phyloP scores from a whole-genome alignment of 2,113 vertebrate genomes.

The Pluvialis apricaria region DNA sequence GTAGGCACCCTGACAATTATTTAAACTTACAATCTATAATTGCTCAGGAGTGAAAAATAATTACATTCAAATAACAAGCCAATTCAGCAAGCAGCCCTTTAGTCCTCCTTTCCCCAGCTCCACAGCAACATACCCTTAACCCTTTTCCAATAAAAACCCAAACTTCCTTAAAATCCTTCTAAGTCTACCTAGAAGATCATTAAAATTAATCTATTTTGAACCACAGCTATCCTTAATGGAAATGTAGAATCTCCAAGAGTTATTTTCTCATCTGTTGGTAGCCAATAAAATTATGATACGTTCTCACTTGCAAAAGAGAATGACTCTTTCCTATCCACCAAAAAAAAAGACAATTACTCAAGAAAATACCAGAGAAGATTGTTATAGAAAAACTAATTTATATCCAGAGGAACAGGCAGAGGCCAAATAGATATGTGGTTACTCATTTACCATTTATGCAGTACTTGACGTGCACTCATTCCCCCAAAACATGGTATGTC shows the following conservation, averaged over 20 bases:
- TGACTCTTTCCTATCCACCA: background rate
- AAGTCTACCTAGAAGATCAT: constrained; percentile 16
- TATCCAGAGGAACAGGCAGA: background rate
- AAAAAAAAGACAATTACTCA: background rate
- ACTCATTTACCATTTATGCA: background rate
- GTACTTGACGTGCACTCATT: background rate
- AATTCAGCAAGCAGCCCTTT: constrained; percentile 13
- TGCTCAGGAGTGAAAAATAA: constrained; percentile 38
- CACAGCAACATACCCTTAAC: background rate
- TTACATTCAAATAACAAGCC: constrained; percentile 12
- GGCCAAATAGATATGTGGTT: background rate
- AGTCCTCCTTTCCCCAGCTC: background rate
- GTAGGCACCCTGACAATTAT: constrained; percentile 33
- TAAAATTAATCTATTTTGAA: constrained; percentile 21
- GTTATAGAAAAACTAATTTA: constrained; percentile 8
- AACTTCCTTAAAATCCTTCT: background rate
- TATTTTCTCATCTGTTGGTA: background rate
- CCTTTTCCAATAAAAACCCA: background rate
- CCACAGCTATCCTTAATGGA: background rate
- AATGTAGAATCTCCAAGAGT: background rate
- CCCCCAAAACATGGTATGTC: background rate
- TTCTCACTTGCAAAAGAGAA: background rate
- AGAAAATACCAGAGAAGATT: constrained; percentile 3
- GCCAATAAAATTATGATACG: background rate
- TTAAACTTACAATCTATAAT: constrained; percentile 34